A percentile compares a stretch with the other conserved stretches of the same genome.
Conservation (phyloP, 2,888 invertebrate genomes). For the Neoaliturus tenellus region DNA sequence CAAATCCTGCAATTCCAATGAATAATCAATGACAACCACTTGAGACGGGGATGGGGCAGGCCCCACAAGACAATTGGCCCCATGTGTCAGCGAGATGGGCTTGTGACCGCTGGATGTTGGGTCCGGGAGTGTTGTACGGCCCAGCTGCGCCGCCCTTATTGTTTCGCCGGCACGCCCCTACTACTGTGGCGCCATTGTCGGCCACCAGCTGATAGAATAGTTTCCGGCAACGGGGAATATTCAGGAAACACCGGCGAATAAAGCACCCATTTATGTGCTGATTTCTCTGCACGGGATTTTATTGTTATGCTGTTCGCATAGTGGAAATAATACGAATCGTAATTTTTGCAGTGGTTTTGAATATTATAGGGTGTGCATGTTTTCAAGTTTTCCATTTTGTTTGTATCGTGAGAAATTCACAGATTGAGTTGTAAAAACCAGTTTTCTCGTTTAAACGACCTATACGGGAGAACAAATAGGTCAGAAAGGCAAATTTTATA, state of each 20-base stretch:
- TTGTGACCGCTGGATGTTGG: background rate
- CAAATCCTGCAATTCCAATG: background rate
- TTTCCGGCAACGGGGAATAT: slow-evolving; percentile 15
- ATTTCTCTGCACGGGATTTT: background rate
- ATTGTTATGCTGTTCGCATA: background rate
- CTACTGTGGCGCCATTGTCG: background rate
- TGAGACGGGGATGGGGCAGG: background rate
- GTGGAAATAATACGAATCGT: no score
- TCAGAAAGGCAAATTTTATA: no score
- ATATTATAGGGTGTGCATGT: no score
- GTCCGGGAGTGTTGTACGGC: background rate
- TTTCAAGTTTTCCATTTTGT: no score
- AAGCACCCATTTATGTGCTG: background rate
- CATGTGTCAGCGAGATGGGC: slow-evolving; percentile 3
- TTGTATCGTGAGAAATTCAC: no score
- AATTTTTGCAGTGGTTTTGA: no score
- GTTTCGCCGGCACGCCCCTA: slow-evolving; percentile 28
- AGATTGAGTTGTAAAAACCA: no score
- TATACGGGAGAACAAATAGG: no score
- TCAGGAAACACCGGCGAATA: background rate
- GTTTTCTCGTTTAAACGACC: no score
- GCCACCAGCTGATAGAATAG: slow-evolving; percentile 12
- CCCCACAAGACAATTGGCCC: background rate
- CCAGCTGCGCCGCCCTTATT: slow-evolving; percentile 25
- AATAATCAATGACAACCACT: background rate